Percentiles rank a stretch among this genome's conserved stretches.
Evolutionary conservation across 2,113 vertebrate species (phyloP).

Genomic region (Indicator indicator): DNA sequence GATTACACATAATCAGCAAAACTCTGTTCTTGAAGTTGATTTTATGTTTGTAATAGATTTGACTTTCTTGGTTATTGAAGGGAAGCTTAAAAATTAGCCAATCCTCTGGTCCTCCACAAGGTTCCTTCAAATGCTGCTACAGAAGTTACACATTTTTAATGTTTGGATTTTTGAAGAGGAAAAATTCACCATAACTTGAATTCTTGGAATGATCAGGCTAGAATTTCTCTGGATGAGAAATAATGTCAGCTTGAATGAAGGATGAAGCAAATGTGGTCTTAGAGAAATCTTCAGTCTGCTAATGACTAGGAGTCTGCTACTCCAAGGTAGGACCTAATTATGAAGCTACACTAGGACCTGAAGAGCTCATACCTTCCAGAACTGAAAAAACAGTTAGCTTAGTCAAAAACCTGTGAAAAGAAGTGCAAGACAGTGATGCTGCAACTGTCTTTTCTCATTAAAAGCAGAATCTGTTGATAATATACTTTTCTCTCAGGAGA

Average conservation of each 20-base stretch:
- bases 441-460: neutral
- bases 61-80: neutral
- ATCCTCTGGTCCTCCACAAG: neutral
- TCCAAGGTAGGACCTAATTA: neutral
- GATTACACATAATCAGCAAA: neutral
- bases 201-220: neutral
- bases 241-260: neutral
- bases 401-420: neutral
- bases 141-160: neutral
- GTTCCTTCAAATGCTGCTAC: neutral
- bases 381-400: neutral
- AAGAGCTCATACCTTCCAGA: neutral
- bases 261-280: neutral
- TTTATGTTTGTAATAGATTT: neutral
- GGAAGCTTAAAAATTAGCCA: neutral
- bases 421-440: neutral
- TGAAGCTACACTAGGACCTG: neutral
- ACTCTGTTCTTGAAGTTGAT: neutral
- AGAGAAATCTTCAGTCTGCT: neutral
- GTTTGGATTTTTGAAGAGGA: neutral
- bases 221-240: neutral
- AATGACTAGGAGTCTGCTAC: neutral
- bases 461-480: neutral
- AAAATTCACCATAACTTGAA: neutral
- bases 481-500: neutral